A percentile compares a stretch with the other conserved stretches of the same genome.
Conservation (phyloP, 1,140 invertebrate genomes). For the Drosophila sturtevanti region DNA sequence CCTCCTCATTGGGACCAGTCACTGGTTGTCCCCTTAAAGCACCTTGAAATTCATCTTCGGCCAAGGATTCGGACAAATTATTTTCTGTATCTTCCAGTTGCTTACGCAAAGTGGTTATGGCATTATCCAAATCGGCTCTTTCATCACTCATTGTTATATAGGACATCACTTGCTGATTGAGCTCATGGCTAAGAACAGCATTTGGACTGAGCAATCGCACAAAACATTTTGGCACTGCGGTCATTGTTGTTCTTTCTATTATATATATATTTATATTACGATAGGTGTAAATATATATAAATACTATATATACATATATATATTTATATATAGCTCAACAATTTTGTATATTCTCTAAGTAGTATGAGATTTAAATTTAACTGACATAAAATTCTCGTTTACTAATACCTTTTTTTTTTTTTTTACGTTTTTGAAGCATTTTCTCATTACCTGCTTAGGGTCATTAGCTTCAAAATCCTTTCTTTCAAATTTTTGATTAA, state of each 20-base stretch:
- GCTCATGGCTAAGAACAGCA: constrained; percentile 38
- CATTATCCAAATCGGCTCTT: constrained; percentile 32
- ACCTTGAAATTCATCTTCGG: constrained; percentile 57
- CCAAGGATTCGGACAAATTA: constrained; percentile 44
- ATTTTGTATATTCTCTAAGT: background rate
- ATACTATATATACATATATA: background rate
- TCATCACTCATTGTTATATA: constrained; percentile 41
- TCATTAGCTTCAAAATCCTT: constrained; percentile 1
- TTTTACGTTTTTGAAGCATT: background rate
- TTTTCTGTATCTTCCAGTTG: constrained; percentile 50
- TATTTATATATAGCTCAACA: background rate
- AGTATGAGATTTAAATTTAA: background rate
- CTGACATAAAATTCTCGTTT: background rate
- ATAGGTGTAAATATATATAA: background rate
- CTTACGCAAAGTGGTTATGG: constrained; percentile 32
- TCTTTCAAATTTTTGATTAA: background rate
- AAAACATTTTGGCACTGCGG: constrained; percentile 16
- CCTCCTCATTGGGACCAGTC: constrained; percentile 19
- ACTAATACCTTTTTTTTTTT: background rate
- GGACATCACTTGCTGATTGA: constrained; percentile 44
- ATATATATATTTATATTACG: background rate
- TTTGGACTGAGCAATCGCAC: constrained; percentile 50
- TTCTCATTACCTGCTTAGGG: constrained; percentile 15
- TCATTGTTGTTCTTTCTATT: constrained; percentile 25
- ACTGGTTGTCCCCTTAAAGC: constrained; percentile 19